phyloP scores from a whole-genome alignment of 2,888 invertebrate genomes.

The Agrochola litura region DNA sequence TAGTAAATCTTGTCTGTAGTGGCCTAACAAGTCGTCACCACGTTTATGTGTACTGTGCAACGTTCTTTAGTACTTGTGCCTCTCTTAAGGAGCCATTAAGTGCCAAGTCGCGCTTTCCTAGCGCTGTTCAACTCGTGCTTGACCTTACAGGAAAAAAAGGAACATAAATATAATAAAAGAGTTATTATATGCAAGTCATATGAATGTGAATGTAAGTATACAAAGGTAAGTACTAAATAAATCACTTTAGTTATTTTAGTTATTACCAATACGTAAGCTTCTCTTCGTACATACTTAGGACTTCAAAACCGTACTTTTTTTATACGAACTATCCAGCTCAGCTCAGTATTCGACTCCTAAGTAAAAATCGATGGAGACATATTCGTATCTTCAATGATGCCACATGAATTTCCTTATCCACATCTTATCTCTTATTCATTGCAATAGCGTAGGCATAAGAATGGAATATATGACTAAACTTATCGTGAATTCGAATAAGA shows the following conservation, averaged over 20 bases:
- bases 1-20: conserved; percentile 29
- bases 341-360: conserved; percentile 13
- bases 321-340: conserved; percentile 2
- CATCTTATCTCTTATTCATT: conserved; percentile 42
- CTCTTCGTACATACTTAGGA: not conserved
- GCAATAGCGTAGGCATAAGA: conserved; percentile 32
- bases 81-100: conserved; percentile 54
- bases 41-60: conserved; percentile 36
- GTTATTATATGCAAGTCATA: not conserved
- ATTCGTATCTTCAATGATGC: conserved; percentile 33
- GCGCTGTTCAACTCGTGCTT: conserved; percentile 49
- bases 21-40: conserved; percentile 29
- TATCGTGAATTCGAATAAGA: conserved; percentile 38
- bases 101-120: conserved; percentile 45
- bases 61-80: conserved; percentile 45
- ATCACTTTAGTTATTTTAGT: not conserved
- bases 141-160: conserved; percentile 33
- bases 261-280: not conserved
- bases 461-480: conserved; percentile 36
- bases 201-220: not conserved
- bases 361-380: conserved; percentile 42
- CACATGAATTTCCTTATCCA: conserved; percentile 33
- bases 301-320: conserved; percentile 1
- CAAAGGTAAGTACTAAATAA: not conserved
- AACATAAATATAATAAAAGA: conserved; percentile 23